phyloP scores from a whole-genome alignment of 2,888 invertebrate genomes.

The Chelonus formosanus region DNA sequence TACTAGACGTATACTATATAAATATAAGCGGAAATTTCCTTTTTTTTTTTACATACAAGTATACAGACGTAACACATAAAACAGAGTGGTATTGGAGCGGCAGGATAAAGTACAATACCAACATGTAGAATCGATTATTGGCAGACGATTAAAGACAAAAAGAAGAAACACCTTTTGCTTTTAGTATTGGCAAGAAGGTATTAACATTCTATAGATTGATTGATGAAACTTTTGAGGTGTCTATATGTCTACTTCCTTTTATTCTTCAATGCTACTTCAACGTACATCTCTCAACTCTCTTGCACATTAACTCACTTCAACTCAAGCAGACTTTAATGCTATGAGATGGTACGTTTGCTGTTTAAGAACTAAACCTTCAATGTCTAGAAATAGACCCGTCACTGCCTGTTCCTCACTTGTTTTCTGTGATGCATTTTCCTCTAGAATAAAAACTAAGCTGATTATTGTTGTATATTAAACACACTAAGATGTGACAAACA shows the following conservation, averaged over 20 bases:
- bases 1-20: no score
- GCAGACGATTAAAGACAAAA: background rate
- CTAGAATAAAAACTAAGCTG: background rate
- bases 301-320: background rate
- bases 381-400: slow-evolving; percentile 13
- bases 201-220: slow-evolving; percentile 11
- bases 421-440: background rate
- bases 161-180: background rate
- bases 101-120: no score
- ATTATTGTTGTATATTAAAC: no score
- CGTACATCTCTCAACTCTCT: background rate
- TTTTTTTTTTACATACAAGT: no score
- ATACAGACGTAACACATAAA: no score
- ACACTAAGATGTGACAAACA: no score
- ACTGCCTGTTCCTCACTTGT: background rate
- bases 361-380: slow-evolving; percentile 2
- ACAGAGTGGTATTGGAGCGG: no score
- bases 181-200: slow-evolving; percentile 1
- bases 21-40: no score
- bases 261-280: background rate
- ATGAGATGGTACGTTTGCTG: background rate
- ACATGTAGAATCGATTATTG: background rate
- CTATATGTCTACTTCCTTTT: slow-evolving; percentile 1
- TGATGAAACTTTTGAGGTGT: slow-evolving; percentile 6
- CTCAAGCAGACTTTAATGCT: slow-evolving; percentile 1